Evolutionary conservation across 2,113 vertebrate genomes (phyloP).

Genomic region (Lichenostomus cassidix): DNA sequence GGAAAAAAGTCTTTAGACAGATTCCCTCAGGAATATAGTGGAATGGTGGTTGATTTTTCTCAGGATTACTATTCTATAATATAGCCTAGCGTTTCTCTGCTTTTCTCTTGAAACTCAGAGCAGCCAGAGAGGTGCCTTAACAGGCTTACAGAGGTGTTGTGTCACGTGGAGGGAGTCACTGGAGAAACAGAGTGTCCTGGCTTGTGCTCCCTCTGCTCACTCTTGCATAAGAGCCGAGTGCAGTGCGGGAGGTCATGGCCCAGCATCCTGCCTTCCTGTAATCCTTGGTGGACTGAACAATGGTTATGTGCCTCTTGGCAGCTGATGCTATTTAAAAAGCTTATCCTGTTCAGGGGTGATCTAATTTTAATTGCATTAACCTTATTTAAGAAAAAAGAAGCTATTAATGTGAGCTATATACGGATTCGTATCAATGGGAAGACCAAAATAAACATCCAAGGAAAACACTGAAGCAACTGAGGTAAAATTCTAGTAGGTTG

Average conservation of each 20-base stretch:
- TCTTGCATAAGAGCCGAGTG: background rate
- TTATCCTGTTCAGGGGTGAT: constrained; percentile 50
- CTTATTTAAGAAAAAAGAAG: constrained; percentile 51
- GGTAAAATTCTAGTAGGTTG: background rate
- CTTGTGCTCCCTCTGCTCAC: background rate
- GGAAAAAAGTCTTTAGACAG: background rate
- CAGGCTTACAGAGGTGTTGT: background rate
- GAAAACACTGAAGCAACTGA: background rate
- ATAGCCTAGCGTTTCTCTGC: background rate
- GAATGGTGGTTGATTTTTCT: background rate
- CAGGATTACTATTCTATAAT: accelerated
- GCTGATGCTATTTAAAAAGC: constrained; percentile 53
- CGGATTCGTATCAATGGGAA: background rate
- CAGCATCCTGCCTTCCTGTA: constrained; percentile 57
- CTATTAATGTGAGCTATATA: constrained; percentile 7
- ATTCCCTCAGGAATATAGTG: background rate
- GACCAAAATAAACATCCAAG: constrained; percentile 33
- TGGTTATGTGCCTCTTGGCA: background rate
- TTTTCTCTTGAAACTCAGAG: background rate
- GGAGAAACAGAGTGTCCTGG: background rate
- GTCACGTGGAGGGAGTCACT: background rate
- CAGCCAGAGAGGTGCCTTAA: background rate
- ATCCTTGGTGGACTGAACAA: constrained; percentile 28
- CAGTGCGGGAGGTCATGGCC: background rate
- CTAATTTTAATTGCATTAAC: constrained; percentile 67